phyloP scores from a whole-genome alignment of 2,888 invertebrate genomes.

The Pyrocoelia pectoralis region DNA sequence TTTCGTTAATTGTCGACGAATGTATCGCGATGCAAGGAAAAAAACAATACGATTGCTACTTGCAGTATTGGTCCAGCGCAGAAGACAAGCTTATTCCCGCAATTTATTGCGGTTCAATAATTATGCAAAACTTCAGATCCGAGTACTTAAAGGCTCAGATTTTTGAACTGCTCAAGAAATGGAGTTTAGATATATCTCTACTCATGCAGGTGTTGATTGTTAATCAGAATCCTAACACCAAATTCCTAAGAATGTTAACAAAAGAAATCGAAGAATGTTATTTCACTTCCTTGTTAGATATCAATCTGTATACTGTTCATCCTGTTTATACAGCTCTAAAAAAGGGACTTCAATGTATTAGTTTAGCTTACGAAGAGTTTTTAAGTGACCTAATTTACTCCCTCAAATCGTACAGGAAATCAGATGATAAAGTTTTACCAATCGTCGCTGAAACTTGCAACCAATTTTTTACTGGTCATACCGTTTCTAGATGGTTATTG shows the following conservation, averaged over 20 bases:
- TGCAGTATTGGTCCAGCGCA: constrained; percentile 25
- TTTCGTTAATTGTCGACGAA: constrained; percentile 21
- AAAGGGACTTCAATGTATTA: constrained; percentile 15
- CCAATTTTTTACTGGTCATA: constrained; percentile 18
- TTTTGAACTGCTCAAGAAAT: constrained; percentile 20
- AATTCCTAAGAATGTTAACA: constrained; percentile 16
- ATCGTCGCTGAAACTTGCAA: constrained; percentile 5
- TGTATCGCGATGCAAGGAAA: neutral
- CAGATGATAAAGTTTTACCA: constrained; percentile 17
- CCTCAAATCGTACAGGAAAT: constrained; percentile 13
- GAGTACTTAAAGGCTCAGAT: constrained; percentile 17
- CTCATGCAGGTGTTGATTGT: constrained; percentile 17
- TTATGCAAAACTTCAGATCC: neutral
- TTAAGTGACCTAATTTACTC: constrained; percentile 23
- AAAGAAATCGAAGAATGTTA: constrained; percentile 23
- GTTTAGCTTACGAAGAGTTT: constrained; percentile 25
- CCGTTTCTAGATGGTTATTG: constrained; percentile 12
- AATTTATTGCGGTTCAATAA: constrained; percentile 22
- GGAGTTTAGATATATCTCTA: constrained; percentile 23
- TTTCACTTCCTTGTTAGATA: constrained; percentile 23
- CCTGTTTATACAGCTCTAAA: constrained; percentile 13
- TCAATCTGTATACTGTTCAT: constrained; percentile 9
- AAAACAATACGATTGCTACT: constrained; percentile 21
- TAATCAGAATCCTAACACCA: constrained; percentile 11
- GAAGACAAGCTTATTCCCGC: constrained; percentile 19